Evolutionary conservation across 2,888 invertebrate species (phyloP).

Genomic region (Cheilosia grossa): DNA sequence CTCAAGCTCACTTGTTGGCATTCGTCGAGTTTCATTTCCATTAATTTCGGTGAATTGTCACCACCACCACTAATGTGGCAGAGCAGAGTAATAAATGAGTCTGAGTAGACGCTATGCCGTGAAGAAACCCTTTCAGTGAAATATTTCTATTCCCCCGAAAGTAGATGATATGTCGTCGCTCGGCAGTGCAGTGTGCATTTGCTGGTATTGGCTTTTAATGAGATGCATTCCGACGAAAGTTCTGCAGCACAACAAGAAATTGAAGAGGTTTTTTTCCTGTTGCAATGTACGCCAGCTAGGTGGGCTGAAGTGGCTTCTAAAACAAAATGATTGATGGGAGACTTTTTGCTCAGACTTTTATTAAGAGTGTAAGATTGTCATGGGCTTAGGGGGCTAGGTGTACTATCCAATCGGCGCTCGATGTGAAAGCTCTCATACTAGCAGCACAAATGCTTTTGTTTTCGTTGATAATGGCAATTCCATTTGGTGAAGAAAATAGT

Average conservation of each 20-base stretch:
- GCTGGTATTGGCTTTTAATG: slow-evolving; percentile 28
- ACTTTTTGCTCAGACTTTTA: too few species aligned
- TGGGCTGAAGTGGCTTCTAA: background rate
- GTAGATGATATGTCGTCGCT: slow-evolving; percentile 26
- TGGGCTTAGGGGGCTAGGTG: too few species aligned
- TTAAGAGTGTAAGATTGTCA: too few species aligned
- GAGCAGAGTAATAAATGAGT: slow-evolving; percentile 65
- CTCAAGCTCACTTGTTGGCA: slow-evolving; percentile 72
- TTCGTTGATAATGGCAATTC: too few species aligned
- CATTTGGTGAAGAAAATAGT: too few species aligned
- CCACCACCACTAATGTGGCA: slow-evolving; percentile 66
- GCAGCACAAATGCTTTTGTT: too few species aligned
- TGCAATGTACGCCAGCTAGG: background rate
- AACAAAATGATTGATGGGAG: background rate
- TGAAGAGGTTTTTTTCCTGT: slow-evolving; percentile 7
- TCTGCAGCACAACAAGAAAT: slow-evolving; percentile 2
- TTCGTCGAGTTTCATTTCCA: slow-evolving; percentile 68
- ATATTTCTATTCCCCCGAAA: slow-evolving; percentile 56
- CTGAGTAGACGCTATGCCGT: slow-evolving; percentile 7
- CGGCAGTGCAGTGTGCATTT: background rate
- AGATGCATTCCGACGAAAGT: slow-evolving; percentile 37
- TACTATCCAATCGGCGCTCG: too few species aligned
- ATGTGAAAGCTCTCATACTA: too few species aligned
- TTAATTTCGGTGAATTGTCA: slow-evolving; percentile 66
- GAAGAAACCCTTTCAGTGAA: slow-evolving; percentile 43